These are phyloP conservation scores for Ptychoptera albimana DNA, from an alignment of 2,888 invertebrate species.

Conservation along the genomic window DNA sequence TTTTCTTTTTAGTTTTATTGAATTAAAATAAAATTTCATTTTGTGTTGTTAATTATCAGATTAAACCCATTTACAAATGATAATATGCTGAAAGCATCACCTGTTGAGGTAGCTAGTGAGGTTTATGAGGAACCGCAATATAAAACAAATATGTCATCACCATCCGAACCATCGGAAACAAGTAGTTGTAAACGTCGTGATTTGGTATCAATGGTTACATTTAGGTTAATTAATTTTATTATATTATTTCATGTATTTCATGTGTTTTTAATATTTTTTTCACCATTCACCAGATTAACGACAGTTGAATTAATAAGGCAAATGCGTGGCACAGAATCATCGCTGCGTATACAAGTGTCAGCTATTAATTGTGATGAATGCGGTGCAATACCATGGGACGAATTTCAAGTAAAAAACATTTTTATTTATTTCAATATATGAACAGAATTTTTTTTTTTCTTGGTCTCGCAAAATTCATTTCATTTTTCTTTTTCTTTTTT, in stretches of 20 bases:
- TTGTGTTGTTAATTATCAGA: slow-evolving; percentile 12
- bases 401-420: slow-evolving; percentile 68
- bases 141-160: slow-evolving; percentile 50
- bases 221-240: slow-evolving; percentile 19
- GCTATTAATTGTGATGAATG: slow-evolving; percentile 68
- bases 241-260: slow-evolving; percentile 8
- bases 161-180: slow-evolving; percentile 68
- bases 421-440: neutral
- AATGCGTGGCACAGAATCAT: slow-evolving; percentile 47
- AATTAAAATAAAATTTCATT: neutral
- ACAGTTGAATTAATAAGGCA: slow-evolving; percentile 59
- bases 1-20: neutral
- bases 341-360: slow-evolving; percentile 50
- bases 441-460: slow-evolving; percentile 6
- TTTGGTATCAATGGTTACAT: slow-evolving; percentile 42
- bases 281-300: slow-evolving; percentile 59
- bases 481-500: neutral
- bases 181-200: slow-evolving; percentile 66
- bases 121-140: slow-evolving; percentile 52
- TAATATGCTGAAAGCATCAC: slow-evolving; percentile 27
- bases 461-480: too few species aligned
- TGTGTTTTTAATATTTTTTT: neutral
- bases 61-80: slow-evolving; percentile 34
- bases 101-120: slow-evolving; percentile 70
- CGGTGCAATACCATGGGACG: slow-evolving; percentile 80